Evolutionary conservation across 2,113 vertebrate species (phyloP).

Genomic region (Neodontobutis hainanensis): DNA sequence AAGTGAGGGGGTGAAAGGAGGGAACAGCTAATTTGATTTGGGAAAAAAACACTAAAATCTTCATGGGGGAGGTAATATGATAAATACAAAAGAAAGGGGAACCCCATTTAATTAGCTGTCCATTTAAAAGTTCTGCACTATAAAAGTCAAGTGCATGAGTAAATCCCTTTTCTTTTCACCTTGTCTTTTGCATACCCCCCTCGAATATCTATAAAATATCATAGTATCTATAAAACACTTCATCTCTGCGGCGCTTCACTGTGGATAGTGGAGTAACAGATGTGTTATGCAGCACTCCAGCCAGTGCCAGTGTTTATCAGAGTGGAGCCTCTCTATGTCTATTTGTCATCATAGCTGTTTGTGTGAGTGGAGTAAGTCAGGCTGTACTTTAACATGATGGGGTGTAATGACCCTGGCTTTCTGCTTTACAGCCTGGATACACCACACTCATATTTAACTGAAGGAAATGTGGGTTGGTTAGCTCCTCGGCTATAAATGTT

Average conservation of each 20-base stretch:
- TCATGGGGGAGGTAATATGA: background rate
- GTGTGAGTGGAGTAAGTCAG: conserved; percentile 42
- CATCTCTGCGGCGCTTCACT: conserved; percentile 9
- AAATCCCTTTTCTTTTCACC: background rate
- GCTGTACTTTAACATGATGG: conserved; percentile 41
- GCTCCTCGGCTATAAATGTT: background rate
- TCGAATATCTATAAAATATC: conserved; percentile 23
- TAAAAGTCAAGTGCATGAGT: conserved; percentile 15
- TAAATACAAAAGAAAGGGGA: conserved; percentile 5
- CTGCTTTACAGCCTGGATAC: conserved; percentile 5
- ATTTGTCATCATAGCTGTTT: conserved; percentile 45
- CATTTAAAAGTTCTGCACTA: conserved; percentile 15
- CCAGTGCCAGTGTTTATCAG: conserved; percentile 43
- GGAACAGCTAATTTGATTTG: conserved; percentile 29
- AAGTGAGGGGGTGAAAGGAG: conserved; percentile 44
- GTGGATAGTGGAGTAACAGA: conserved; percentile 37
- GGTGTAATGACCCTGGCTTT: conserved; percentile 41
- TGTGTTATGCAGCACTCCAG: conserved; percentile 45
- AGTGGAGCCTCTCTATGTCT: conserved; percentile 29
- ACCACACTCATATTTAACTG: conserved; percentile 12
- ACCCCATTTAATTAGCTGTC: conserved; percentile 17
- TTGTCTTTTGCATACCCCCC: background rate
- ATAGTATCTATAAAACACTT: conserved; percentile 30
- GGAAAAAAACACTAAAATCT: conserved; percentile 1
- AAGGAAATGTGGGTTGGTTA: conserved; percentile 3